Base-by-base conservation (phyloP, 35 echinoderm and acorn worm genomes). In the Nesometra sesokonis region DNA sequence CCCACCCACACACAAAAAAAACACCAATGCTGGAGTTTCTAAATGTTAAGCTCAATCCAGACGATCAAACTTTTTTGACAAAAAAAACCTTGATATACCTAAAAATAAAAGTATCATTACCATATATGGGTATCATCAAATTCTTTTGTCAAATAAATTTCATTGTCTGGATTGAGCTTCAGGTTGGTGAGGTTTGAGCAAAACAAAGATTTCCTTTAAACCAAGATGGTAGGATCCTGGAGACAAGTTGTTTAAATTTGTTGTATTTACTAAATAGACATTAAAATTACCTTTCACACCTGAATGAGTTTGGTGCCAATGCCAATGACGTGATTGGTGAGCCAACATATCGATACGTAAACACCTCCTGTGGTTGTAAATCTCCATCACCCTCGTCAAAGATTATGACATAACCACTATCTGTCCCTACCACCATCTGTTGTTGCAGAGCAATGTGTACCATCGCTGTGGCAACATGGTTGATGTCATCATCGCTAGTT, bases 341-440 rank as follows among this genome's bases (percentile, higher is more conserved):
- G 17, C 46, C 78, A 0, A 97, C 34, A 40, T 97, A 89, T 11
- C 86, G 86, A 84, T 91, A 89, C 82, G 90, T 82, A 32, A 88
- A 94, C 17, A 79, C 38, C 11, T 91, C 86, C 31, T 86, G 43
- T 0, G 85, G 39, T 34, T 89, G 89, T 19, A 87, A 13, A 15
- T 91, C 89, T 13, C 79, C 84, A 2, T 88, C 88, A 13, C 89
- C 85, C 86, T 93, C 91, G n/a, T 83, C 78, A 23, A 89, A 76
- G 23, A 97, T 19, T 30, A 90, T 90, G 31, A 97, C 85, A 17
- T 87, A 76, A 67, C 52, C 52, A 46, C 88, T 86, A 30, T 97
- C 91, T 37, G 84, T 86, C 21, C 91, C 89, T 29, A 97, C 89
- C 46, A 86, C 86, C 35, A 97, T 91, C 84, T 88, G 82, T 84